These are phyloP conservation scores for Pseudolycoriella hygida DNA, from an alignment of 2,888 invertebrate genomes.

Conservation along the genomic window DNA sequence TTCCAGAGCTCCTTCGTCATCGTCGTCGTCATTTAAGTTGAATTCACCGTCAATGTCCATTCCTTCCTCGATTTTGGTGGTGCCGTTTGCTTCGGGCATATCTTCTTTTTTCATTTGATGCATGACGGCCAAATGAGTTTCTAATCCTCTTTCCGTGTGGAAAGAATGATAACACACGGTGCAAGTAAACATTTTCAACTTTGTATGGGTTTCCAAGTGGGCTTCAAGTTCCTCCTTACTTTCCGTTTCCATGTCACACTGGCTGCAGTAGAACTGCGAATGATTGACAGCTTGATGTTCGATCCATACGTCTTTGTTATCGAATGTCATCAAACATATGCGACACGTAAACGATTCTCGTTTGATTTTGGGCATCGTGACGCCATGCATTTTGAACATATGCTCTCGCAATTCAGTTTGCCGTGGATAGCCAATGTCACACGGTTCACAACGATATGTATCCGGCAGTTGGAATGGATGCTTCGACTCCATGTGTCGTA, in stretches of 20 bases:
- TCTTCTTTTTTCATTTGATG: constrained; percentile 8
- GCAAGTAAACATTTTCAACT: constrained; percentile 8
- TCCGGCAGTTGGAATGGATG: constrained; percentile 29
- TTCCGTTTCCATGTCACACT: constrained; percentile 11
- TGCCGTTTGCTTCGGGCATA: not conserved
- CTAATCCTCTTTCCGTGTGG: constrained; percentile 7
- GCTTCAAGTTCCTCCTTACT: constrained; percentile 11
- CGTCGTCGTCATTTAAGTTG: constrained; percentile 11
- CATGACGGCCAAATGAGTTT: constrained; percentile 8
- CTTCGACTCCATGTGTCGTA: constrained; percentile 29
- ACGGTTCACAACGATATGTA: constrained; percentile 27
- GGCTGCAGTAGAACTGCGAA: constrained; percentile 10
- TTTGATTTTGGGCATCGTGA: constrained; percentile 16
- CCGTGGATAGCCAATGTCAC: constrained; percentile 26
- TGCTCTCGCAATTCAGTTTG: constrained; percentile 28
- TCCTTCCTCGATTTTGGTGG: not conserved
- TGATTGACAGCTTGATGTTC: constrained; percentile 11
- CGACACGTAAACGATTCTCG: constrained; percentile 13
- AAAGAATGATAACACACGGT: constrained; percentile 8
- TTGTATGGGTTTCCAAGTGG: constrained; percentile 11
- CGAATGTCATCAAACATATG: constrained; percentile 9
- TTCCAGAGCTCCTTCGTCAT: not conserved
- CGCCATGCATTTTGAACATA: constrained; percentile 25
- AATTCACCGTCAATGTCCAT: not conserved
- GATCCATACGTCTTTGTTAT: constrained; percentile 11